Conservation (phyloP, 2,888 invertebrate species). For the Amiota mariae region DNA sequence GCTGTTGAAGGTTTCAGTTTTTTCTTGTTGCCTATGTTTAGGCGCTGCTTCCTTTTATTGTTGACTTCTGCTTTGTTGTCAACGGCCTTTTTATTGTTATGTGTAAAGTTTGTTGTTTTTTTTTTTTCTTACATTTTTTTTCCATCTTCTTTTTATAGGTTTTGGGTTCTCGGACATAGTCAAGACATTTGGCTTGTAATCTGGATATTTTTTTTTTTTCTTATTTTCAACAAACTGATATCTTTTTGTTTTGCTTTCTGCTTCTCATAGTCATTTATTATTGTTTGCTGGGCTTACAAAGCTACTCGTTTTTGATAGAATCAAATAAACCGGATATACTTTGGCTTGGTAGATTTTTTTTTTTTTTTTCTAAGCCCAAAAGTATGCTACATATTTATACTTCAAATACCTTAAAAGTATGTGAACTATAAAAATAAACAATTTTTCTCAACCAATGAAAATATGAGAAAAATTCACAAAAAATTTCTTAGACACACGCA, state of each 20-base stretch:
- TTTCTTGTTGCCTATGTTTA: conserved; percentile 40
- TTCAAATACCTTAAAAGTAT: background rate
- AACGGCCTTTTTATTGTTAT: conserved; percentile 23
- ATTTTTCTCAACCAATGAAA: background rate
- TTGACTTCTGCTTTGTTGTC: background rate
- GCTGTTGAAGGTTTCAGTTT: conserved; percentile 40
- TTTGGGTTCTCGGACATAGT: background rate
- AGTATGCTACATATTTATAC: conserved; percentile 1
- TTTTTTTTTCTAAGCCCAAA: too few species aligned
- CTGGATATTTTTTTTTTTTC: background rate
- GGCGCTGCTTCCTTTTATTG: conserved; percentile 1
- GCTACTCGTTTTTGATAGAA: too few species aligned
- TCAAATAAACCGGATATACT: too few species aligned
- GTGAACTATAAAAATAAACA: background rate
- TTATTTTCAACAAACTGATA: too few species aligned
- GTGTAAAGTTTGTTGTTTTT: background rate
- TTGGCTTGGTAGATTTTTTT: too few species aligned
- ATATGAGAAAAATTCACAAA: background rate
- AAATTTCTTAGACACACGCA: conserved; percentile 13
- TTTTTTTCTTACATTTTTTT: background rate
- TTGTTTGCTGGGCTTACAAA: background rate
- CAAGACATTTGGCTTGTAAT: conserved; percentile 19
- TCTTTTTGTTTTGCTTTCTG: too few species aligned
- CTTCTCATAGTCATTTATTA: too few species aligned
- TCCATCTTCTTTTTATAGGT: background rate